These are phyloP conservation scores for Drosophila niveifrons DNA, from an alignment of 2,888 invertebrate species.

Conservation along the genomic window DNA sequence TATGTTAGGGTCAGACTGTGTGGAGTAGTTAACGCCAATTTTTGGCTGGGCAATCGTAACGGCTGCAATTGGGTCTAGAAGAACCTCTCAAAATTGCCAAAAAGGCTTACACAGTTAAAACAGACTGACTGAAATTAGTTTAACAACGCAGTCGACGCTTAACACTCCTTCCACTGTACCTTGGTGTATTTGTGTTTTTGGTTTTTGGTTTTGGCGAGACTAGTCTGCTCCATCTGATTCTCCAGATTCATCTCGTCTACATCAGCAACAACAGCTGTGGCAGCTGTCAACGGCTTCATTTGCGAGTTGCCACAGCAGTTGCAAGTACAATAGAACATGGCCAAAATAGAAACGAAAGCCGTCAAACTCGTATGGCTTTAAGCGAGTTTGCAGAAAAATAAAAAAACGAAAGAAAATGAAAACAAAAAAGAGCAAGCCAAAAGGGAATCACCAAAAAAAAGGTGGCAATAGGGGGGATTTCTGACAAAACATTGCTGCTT, in stretches of 20 bases:
- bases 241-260: constrained; percentile 5
- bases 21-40: constrained; percentile 19
- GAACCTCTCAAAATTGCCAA: constrained; percentile 26
- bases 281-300: constrained; percentile 70
- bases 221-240: not conserved
- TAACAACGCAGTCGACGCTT: constrained; percentile 47
- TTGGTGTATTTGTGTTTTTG: constrained; percentile 11
- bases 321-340: constrained; percentile 36
- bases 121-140: constrained; percentile 73
- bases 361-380: constrained; percentile 38
- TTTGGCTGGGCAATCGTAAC: constrained; percentile 38
- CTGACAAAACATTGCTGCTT: constrained; percentile 33
- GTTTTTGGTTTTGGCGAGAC: not conserved
- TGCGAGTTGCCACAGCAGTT: constrained; percentile 54
- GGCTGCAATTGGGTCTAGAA: constrained; percentile 30
- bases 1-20: constrained; percentile 18
- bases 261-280: constrained; percentile 38
- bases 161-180: not conserved
- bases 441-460: constrained; percentile 22
- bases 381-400: constrained; percentile 62
- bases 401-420: constrained; percentile 12
- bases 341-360: constrained; percentile 45
- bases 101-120: constrained; percentile 34
- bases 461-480: too few relatives aligned
- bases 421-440: constrained; percentile 35